Evolutionary conservation across 1,140 invertebrate species (phyloP).

Genomic region (Ctenoplectra terminalis): DNA sequence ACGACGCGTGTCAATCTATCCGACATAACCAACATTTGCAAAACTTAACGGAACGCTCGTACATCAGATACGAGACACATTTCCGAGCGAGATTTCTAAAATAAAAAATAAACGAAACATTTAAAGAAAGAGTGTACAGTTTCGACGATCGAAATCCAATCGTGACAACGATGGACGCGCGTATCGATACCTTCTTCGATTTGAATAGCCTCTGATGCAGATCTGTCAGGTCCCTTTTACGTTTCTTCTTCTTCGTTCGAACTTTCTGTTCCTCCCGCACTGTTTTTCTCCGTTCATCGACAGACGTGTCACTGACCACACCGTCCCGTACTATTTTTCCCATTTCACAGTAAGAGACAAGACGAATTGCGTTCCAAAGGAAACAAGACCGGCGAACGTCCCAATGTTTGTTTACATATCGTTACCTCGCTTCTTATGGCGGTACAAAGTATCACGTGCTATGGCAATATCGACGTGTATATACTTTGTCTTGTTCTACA

Average conservation of each 20-base stretch:
- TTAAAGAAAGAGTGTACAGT: no score
- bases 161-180: neutral
- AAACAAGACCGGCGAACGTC: neutral
- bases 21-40: conserved; percentile 17
- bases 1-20: neutral
- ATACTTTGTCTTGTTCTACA: neutral
- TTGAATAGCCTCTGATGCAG: conserved; percentile 9
- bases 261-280: neutral
- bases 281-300: neutral
- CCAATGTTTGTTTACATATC: conserved; percentile 37
- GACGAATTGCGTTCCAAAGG: neutral
- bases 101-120: neutral
- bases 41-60: neutral
- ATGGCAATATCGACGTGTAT: conserved; percentile 5
- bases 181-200: conserved; percentile 1
- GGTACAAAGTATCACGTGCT: neutral
- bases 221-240: conserved; percentile 16
- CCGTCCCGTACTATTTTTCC: neutral
- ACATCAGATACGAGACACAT: neutral
- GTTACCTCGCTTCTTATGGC: conserved; percentile 20
- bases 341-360: neutral
- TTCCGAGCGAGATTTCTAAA: neutral
- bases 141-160: neutral
- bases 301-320: neutral
- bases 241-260: conserved; percentile 21